Percentiles rank a stretch among this genome's conserved stretches.
These are phyloP conservation scores for Tetramorium bicarinatum DNA, from an alignment of 2,888 invertebrate genomes.

Conservation along the genomic window DNA sequence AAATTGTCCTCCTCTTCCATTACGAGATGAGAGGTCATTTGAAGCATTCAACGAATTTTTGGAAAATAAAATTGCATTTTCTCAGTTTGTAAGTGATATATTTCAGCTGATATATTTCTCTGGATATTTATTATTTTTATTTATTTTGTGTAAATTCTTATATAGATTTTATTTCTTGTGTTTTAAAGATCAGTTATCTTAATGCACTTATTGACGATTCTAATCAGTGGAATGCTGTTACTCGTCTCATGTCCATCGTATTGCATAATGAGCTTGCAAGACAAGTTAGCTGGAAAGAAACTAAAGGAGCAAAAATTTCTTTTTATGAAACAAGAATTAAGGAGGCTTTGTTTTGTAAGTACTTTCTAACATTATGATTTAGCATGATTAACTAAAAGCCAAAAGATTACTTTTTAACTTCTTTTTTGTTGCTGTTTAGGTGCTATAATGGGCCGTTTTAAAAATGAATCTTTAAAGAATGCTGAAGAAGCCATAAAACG, in stretches of 20 bases:
- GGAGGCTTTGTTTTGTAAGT: neutral
- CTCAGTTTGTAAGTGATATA: constrained; percentile 21
- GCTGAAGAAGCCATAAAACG: constrained; percentile 8
- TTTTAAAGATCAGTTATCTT: neutral
- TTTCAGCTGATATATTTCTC: neutral
- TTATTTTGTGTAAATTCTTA: neutral
- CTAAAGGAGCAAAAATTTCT: constrained; percentile 1
- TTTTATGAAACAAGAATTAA: constrained; percentile 3
- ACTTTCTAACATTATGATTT: neutral
- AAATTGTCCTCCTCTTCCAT: constrained; percentile 21
- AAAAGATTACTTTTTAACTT: neutral
- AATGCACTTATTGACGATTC: constrained; percentile 3
- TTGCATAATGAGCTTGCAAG: constrained; percentile 18
- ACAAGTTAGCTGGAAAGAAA: constrained; percentile 17
- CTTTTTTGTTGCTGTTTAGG: neutral
- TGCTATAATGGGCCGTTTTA: constrained; percentile 2
- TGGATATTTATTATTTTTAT: constrained; percentile 11
- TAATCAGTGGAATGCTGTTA: constrained; percentile 23
- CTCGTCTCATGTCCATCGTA: neutral
- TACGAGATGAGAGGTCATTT: constrained; percentile 19
- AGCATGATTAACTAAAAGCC: neutral
- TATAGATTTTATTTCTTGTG: constrained; percentile 17
- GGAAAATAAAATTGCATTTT: constrained; percentile 4
- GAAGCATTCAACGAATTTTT: constrained; percentile 16
- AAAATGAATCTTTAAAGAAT: constrained; percentile 12